Evolutionary conservation across 2,797 vertebrate species (phyloP).

Genomic region (Crax fasciolata): DNA sequence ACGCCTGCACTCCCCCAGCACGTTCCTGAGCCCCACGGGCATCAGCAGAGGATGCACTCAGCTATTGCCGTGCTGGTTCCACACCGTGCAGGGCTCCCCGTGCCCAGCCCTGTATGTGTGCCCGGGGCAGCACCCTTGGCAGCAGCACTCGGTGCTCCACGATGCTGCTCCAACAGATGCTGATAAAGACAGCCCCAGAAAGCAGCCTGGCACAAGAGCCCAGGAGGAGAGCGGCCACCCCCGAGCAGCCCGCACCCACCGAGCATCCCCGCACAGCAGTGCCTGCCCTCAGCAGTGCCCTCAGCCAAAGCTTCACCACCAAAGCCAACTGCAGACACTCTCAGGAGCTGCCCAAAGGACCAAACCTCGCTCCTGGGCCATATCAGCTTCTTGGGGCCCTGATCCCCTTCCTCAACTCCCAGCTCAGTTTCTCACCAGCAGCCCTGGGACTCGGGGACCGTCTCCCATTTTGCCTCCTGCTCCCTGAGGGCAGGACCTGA

Average conservation of each 20-base stretch:
- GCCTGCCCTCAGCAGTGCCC: background rate
- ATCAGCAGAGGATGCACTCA: too few relatives aligned
- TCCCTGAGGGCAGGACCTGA: background rate
- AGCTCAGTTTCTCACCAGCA: background rate
- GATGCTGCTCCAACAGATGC: background rate
- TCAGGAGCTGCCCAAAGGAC: background rate
- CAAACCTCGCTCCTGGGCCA: background rate
- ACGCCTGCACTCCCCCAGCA: too few relatives aligned
- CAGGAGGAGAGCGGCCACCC: background rate
- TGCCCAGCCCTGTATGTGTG: background rate
- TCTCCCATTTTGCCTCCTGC: background rate
- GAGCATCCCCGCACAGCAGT: accelerated
- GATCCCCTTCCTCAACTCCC: background rate
- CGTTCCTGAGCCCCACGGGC: too few relatives aligned
- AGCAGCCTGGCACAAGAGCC: background rate
- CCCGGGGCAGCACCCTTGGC: background rate
- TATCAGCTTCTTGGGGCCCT: background rate
- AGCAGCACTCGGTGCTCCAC: accelerated
- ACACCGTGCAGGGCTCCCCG: background rate
- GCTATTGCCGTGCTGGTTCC: too few relatives aligned
- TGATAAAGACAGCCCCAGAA: background rate
- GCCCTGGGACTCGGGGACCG: accelerated
- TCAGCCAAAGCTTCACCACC: background rate
- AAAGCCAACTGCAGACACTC: background rate
- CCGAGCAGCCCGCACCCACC: background rate